phyloP scores from a whole-genome alignment of 2,113 vertebrate genomes.

The Drymodes brunneopygia region DNA sequence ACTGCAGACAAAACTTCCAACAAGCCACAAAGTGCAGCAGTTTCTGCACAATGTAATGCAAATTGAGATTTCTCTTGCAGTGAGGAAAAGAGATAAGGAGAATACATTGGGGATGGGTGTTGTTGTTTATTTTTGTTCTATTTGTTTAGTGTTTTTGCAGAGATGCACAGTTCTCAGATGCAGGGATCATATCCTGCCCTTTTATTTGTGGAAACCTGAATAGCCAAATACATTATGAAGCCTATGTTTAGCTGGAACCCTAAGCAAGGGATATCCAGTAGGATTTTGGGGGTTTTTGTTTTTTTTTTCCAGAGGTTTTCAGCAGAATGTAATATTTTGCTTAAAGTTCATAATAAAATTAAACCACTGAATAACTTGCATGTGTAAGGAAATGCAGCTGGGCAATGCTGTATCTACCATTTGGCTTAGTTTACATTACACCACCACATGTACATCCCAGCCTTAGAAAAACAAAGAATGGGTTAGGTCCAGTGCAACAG shows the following conservation, averaged over 20 bases:
- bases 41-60: not conserved
- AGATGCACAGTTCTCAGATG: not conserved
- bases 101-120: not conserved
- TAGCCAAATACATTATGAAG: not conserved
- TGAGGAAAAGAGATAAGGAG: not conserved
- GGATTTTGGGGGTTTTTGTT: no score
- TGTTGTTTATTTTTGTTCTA: not conserved
- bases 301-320: not conserved
- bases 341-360: not conserved
- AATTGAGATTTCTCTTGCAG: not conserved
- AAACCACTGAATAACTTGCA: not conserved
- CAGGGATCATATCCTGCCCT: not conserved
- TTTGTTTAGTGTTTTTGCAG: not conserved
- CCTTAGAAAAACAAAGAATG: not conserved
- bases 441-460: not conserved
- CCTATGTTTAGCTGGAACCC: not conserved
- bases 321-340: not conserved
- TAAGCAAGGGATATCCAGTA: not conserved
- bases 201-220: not conserved
- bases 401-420: not conserved
- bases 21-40: not conserved
- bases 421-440: not conserved
- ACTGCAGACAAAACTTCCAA: not conserved
- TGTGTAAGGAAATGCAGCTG: not conserved
- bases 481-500: not conserved